Base-by-base conservation (phyloP, 2,888 invertebrate genomes). In the Agrilus biguttatus region DNA sequence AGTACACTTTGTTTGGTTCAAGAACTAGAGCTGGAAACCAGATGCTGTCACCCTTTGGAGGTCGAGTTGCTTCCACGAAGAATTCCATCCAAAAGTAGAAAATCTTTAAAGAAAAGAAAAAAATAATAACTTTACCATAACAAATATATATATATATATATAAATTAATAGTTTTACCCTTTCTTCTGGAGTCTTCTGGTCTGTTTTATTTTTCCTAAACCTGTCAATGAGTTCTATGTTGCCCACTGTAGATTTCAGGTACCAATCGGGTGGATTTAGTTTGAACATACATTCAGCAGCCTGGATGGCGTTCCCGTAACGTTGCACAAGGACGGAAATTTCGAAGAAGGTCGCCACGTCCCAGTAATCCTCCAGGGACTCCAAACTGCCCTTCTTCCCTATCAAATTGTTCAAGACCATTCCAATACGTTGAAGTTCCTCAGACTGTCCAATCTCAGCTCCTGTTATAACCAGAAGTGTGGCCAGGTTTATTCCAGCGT, bases 11-110 rank as follows among this genome's bases (percentile, higher is more conserved):
- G 44, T 83, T 87, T 1, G 92, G 89, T 66, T 98, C 97, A 53
- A 92, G 70, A 49, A 93, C 81, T 43, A 90, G 67, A 49, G 87
- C 80, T 78, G 95, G 95, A 74, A 93, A 95, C 51, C 91, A 73
- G 55, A 93, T 91, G 55, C 74, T 78, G 62, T 87, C 83, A 45
- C 83, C 81, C 53, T 80, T 77, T 53, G 82, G 82, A 45, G 75
- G 73, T 60, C 86, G 87, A 23, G 87, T 90, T 10, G 95, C 95
- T 68, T 95, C 96, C 33, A 90, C 77, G 65, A 98, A 97, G 68
- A 91, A 97, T 59, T 98, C 97, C 79, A 95, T 89, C 97, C 97
- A 97, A 68, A 97, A 97, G 51, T 83, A 78, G 64, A 97, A 96
- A 23, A 66, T 61, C 54, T 55, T 37, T 33, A 49, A 49, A 17